Evolutionary conservation across 2,888 invertebrate genomes (phyloP).

Genomic region (Eubasilissa splendida): DNA sequence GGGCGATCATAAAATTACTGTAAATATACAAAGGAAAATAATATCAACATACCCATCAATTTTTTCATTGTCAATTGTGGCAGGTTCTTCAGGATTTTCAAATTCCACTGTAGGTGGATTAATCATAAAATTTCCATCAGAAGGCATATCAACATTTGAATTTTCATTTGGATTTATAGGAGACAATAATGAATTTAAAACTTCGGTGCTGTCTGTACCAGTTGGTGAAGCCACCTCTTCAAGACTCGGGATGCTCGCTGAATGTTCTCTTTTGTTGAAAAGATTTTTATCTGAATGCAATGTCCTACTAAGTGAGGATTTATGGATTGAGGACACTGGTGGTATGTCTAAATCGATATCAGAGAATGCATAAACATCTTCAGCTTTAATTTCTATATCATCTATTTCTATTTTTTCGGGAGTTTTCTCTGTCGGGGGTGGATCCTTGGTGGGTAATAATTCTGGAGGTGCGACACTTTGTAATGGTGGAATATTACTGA

Average conservation of each 20-base stretch:
- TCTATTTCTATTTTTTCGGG: conserved; percentile 65
- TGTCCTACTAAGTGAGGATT: conserved; percentile 58
- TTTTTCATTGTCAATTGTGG: neutral
- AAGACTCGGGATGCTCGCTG: conserved; percentile 33
- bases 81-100: conserved; percentile 16
- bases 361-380: conserved; percentile 70
- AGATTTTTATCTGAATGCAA: conserved; percentile 56
- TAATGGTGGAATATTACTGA: conserved; percentile 40
- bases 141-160: conserved; percentile 22
- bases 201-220: conserved; percentile 42
- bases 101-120: conserved; percentile 19
- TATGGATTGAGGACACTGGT: conserved; percentile 67
- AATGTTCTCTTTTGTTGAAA: conserved; percentile 51
- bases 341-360: conserved; percentile 70
- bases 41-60: conserved; percentile 7
- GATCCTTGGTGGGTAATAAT: conserved; percentile 60
- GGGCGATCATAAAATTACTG: too few species aligned
- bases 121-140: neutral
- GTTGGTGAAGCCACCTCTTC: conserved; percentile 50
- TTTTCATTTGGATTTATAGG: conserved; percentile 46
- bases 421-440: conserved; percentile 57
- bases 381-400: conserved; percentile 71
- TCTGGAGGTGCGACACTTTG: conserved; percentile 60
- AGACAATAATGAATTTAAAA: conserved; percentile 51
- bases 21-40: neutral